Percentiles rank a stretch among this genome's conserved stretches.
Conservation (phyloP, 1,140 invertebrate species). For the Solenopsis fugax region DNA sequence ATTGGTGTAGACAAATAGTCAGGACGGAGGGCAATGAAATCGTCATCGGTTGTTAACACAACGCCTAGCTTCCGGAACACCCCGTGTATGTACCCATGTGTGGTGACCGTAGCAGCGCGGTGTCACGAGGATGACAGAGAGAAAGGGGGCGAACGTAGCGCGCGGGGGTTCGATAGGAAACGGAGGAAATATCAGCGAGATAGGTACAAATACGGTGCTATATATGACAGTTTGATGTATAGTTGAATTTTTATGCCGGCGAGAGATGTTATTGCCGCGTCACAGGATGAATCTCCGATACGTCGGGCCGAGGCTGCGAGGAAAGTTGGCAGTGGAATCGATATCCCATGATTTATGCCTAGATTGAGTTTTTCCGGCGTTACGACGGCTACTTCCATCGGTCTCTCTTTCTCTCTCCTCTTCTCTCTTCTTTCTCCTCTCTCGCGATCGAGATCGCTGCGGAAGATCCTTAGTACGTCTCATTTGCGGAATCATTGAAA, state of each 20-base stretch:
- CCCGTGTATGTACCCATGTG: conserved; percentile 9
- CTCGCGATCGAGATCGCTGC: background rate
- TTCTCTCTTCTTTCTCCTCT: background rate
- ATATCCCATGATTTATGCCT: conserved; percentile 78
- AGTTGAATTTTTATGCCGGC: conserved; percentile 81
- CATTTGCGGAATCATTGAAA: background rate
- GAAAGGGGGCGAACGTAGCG: background rate
- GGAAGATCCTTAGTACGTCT: conserved; percentile 31
- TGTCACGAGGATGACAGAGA: conserved; percentile 41
- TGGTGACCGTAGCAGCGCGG: conserved; percentile 20
- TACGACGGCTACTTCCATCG: conserved; percentile 28
- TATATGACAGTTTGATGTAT: conserved; percentile 81
- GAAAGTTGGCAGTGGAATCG: conserved; percentile 77
- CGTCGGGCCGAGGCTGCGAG: conserved; percentile 68
- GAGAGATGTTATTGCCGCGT: conserved; percentile 80
- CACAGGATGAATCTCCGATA: conserved; percentile 80
- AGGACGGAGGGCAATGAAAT: background rate
- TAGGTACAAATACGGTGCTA: conserved; percentile 79
- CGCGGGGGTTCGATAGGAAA: conserved; percentile 38
- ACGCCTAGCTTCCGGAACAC: conserved; percentile 8
- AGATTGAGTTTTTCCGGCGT: conserved; percentile 78
- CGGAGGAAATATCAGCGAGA: conserved; percentile 67
- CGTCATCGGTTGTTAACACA: conserved; percentile 5
- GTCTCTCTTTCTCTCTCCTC: conserved; percentile 55
- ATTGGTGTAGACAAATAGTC: background rate